Evolutionary conservation across 2,888 invertebrate species (phyloP).

Genomic region (Meganola albula): DNA sequence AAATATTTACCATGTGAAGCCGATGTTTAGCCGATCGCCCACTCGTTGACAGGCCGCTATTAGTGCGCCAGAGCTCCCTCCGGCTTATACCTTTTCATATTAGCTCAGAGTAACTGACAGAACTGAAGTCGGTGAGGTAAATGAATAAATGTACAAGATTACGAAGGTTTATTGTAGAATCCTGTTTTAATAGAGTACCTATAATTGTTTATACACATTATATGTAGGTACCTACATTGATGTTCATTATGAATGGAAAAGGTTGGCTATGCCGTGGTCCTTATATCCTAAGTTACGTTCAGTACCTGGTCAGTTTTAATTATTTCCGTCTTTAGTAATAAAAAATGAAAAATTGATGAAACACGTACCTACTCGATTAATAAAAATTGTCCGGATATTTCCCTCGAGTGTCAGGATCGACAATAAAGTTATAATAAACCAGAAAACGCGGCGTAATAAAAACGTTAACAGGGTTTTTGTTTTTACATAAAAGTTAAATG

Average conservation of each 20-base stretch:
- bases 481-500: slow-evolving; percentile 13
- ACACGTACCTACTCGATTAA: too few species aligned
- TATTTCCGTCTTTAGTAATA: too few species aligned
- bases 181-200: too few species aligned
- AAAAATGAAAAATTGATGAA: too few species aligned
- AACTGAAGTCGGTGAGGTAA: slow-evolving; percentile 4
- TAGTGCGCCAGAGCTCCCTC: slow-evolving; percentile 46
- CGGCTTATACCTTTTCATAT: slow-evolving; percentile 43
- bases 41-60: slow-evolving; percentile 62
- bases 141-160: neutral
- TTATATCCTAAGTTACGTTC: too few species aligned
- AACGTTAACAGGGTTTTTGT: slow-evolving; percentile 13
- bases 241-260: too few species aligned
- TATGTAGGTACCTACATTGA: too few species aligned
- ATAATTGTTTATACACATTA: too few species aligned
- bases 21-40: slow-evolving; percentile 62
- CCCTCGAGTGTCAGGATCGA: slow-evolving; percentile 16
- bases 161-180: too few species aligned
- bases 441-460: slow-evolving; percentile 8
- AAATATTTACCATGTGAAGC: slow-evolving; percentile 66
- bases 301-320: too few species aligned
- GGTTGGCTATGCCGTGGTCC: too few species aligned
- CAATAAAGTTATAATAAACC: slow-evolving; percentile 17
- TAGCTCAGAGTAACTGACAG: slow-evolving; percentile 26
- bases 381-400: slow-evolving; percentile 20